phyloP scores from a whole-genome alignment of 23 tunicate genomes.

The Clavelina lepadiformis region DNA sequence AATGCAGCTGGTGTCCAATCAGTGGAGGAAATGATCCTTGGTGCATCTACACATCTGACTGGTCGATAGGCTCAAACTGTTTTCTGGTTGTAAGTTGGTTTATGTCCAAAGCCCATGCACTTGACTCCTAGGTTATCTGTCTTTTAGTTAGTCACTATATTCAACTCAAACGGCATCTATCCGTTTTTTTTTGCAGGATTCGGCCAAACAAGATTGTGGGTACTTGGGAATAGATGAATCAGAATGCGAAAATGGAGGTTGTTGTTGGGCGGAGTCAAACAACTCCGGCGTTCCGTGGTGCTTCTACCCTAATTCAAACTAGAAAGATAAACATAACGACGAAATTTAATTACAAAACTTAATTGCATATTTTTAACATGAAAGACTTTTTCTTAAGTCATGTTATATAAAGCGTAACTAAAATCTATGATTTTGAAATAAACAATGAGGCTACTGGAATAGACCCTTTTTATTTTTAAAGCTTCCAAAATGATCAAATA shows the following conservation, averaged over 20 bases:
- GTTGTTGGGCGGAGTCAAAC: constrained; percentile 96
- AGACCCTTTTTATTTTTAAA: no score
- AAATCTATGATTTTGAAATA: no score
- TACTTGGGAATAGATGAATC: constrained; percentile 69
- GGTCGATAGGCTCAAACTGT: constrained; percentile 26
- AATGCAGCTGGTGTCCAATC: constrained; percentile 90
- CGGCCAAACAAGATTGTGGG: constrained; percentile 79
- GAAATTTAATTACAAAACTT: no score
- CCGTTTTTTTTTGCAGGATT: constrained; percentile 40
- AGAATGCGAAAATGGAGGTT: constrained; percentile 62
- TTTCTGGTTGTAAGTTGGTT: constrained; percentile 37
- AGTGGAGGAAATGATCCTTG: constrained; percentile 61
- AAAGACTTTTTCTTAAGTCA: no score
- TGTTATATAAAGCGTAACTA: no score
- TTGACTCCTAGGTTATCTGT: neutral
- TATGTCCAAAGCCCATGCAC: no score
- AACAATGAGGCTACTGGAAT: no score
- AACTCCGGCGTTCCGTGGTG: constrained; percentile 88
- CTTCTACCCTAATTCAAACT: no score
- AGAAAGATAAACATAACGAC: no score
- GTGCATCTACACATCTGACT: constrained; percentile 52
- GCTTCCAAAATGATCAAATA: no score
- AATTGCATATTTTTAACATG: no score
- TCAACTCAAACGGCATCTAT: neutral
- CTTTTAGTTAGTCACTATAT: neutral